phyloP scores from a whole-genome alignment of 2,888 invertebrate genomes.

The Heteropelma amictum region DNA sequence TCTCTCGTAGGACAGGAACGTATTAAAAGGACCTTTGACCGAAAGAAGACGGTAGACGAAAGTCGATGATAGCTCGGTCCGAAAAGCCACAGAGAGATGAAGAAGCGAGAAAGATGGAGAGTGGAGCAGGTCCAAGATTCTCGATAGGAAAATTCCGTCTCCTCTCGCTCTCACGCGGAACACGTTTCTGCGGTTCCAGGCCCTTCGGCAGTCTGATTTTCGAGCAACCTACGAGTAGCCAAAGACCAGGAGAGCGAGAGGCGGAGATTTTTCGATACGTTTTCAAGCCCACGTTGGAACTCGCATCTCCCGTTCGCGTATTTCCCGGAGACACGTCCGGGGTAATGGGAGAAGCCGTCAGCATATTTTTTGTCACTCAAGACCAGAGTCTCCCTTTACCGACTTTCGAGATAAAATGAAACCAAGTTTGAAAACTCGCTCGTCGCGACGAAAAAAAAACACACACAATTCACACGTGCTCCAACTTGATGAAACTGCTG shows the following conservation, averaged over 20 bases:
- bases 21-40: slow-evolving; percentile 49
- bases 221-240: slow-evolving; percentile 9
- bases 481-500: not conserved
- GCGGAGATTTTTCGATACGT: not conserved
- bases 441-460: not conserved
- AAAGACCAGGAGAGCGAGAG: slow-evolving; percentile 5
- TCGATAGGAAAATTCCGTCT: slow-evolving; percentile 11
- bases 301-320: not conserved
- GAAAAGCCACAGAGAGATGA: slow-evolving; percentile 11
- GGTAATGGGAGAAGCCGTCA: slow-evolving; percentile 44
- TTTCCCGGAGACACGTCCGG: slow-evolving; percentile 2
- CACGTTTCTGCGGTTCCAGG: slow-evolving; percentile 36
- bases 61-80: slow-evolving; percentile 38
- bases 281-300: not conserved
- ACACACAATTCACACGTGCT: slow-evolving; percentile 12
- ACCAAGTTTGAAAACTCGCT: slow-evolving; percentile 1
- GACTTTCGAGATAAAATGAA: not conserved
- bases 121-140: slow-evolving; percentile 23
- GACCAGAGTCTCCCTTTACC: not conserved
- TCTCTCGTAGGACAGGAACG: not conserved
- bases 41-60: slow-evolving; percentile 37
- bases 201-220: slow-evolving; percentile 49
- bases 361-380: slow-evolving; percentile 39
- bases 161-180: slow-evolving; percentile 4
- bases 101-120: not conserved